Evolutionary conservation across 2,888 invertebrate species (phyloP).

Genomic region (Arenicola marina): DNA sequence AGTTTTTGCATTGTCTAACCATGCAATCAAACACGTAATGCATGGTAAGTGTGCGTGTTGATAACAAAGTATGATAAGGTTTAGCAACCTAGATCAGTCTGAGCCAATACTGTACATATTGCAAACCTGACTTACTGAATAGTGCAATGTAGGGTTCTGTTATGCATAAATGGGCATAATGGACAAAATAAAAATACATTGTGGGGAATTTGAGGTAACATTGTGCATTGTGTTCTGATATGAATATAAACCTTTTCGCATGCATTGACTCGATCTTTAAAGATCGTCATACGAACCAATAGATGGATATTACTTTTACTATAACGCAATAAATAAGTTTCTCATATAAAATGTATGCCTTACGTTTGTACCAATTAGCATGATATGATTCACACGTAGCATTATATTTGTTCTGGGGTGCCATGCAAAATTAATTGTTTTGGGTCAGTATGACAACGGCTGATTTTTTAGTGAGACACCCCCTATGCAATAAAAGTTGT

Average conservation of each 20-base stretch:
- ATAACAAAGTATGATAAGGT: too few relatives aligned
- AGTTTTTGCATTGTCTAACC: too few relatives aligned
- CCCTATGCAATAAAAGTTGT: too few relatives aligned
- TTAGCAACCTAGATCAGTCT: too few relatives aligned
- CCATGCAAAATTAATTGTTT: too few relatives aligned
- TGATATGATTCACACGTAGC: not conserved
- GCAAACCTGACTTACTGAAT: too few relatives aligned
- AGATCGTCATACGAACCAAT: not conserved
- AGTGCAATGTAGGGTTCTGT: not conserved
- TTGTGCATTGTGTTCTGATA: not conserved
- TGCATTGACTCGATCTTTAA: not conserved
- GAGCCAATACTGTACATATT: too few relatives aligned
- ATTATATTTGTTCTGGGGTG: not conserved
- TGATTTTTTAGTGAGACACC: too few relatives aligned
- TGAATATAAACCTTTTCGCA: not conserved
- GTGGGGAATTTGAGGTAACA: not conserved
- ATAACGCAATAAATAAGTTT: not conserved
- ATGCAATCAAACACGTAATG: too few relatives aligned
- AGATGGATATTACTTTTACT: too few relatives aligned
- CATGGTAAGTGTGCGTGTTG: too few relatives aligned
- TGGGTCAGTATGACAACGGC: too few relatives aligned
- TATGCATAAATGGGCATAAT: not conserved
- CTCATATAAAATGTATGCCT: not conserved
- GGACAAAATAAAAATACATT: not conserved
- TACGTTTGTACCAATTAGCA: not conserved